Evolutionary conservation across 2,113 vertebrate species (phyloP), one percentile per base, ranked within the genome.

Genomic region (Pseudorasbora parva): DNA sequence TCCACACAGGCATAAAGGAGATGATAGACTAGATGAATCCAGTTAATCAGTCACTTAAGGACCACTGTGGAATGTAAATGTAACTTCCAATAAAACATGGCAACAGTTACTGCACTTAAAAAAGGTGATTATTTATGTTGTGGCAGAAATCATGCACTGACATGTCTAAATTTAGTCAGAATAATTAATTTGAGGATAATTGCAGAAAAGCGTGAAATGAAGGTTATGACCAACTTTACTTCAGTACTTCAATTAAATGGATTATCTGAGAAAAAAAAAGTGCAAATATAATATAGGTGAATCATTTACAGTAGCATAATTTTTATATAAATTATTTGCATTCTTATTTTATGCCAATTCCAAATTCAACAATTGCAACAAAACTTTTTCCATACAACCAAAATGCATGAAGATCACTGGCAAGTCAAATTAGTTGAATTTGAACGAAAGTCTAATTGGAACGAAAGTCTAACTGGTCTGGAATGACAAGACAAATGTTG

Each of bases 1-100:
- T 74, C 14, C 45, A 51, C 45, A 74, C 72, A 74, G 2, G 43
- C 43, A 27, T 74, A 74, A 74, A 74, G 23, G n/a, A 73, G 14
- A 27, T 45, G 17, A 49, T 14, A 71, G 68, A 43, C 37, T 21
- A 71, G 37, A 71, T 71, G 33, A 43, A 71, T 14, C 10, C 68
- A 71, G 5, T 43, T 43, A 10, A 71, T 45, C 68, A 14, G 68
- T 45, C 68, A 23, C 11, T 45, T 23, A 43, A 45, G 5, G 37
- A 12, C 0, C 51, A 19, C 17, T 54, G 6, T 33, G 27, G 27
- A 33, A 33, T 68, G 21, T 68, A 68, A 68, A 68, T 5, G 30
- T 21, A 37, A 68, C 15, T 37, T 68, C 30, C 30, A 37, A 27
- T 25, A 21, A 54, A 54, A 54, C 7, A 17, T 21, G 8, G 8